Base-by-base conservation (phyloP, 2,113 vertebrate species). In the Aptenodytes forsteri region DNA sequence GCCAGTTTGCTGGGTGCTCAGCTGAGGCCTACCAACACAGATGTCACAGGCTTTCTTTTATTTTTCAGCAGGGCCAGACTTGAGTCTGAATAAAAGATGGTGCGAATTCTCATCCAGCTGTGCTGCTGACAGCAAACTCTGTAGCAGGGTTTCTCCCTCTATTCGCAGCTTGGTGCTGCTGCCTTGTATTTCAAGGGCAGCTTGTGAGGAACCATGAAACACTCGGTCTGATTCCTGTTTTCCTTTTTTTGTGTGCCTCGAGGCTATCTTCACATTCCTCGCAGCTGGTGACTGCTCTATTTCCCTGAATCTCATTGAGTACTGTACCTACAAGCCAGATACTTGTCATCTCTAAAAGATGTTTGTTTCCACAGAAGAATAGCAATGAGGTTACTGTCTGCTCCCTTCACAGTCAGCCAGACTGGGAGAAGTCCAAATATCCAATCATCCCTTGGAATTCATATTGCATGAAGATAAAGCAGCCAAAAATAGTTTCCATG, bases 401-500 rank as follows among this genome's bases (percentile, higher is more conserved):
- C 87, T 95, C 87, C 67, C 59, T 92, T 89, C 72, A 25, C 83
- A 85, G 89, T 75, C 66, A 73, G 61, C 78, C 78, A 81, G 86
- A 42, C 86, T 97, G 95, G 88, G 90, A 95, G 83, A 90, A 83
- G 30, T 91, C 91, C 93, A 94, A 83, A 65, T 91, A 77, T 61
- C 94, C 95, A 94, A 66, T 95, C 87, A 91, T 72, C 75, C 67
- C 78, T 70, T 96, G 93, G 87, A 97, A 96, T 97, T 92, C 7
- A 2, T 89, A 56, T 81, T 64, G 34, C 92, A 87, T 58, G 55
- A 91, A 95, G 94, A 96, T 91, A 94, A 95, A 95, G 65, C 72
- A 83, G 89, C 81, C 96, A 96, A 89, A 94, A 97, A 97, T 96
- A 95, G 85, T 91, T 96, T 96, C 62, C 52, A 34, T 79, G 86